These are phyloP conservation scores for Eidolon dupreanum DNA, from an alignment of 2,797 vertebrate genomes.

Conservation along the genomic window DNA sequence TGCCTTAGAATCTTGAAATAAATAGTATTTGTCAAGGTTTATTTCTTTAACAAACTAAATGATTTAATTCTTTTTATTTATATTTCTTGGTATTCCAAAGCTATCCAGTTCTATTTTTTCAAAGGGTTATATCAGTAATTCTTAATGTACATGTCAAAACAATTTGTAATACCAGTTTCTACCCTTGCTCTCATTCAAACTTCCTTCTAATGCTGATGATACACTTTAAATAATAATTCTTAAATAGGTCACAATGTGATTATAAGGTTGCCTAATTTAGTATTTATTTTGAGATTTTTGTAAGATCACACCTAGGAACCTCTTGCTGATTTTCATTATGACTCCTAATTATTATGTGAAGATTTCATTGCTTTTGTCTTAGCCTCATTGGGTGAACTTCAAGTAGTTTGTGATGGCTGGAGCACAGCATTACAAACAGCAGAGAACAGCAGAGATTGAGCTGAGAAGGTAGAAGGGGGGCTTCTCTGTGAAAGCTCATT, in stretches of 20 bases:
- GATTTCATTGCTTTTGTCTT: background rate
- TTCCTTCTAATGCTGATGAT: background rate
- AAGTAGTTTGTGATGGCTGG: background rate
- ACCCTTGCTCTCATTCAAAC: background rate
- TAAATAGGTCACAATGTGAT: background rate
- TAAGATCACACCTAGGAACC: background rate
- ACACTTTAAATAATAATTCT: background rate
- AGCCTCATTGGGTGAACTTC: background rate
- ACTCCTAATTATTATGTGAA: background rate
- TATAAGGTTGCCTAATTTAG: background rate
- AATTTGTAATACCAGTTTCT: background rate
- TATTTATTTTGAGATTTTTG: background rate
- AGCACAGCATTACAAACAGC: background rate
- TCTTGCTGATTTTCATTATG: background rate
- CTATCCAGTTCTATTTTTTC: background rate
- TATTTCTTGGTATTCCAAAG: conserved; percentile 5
- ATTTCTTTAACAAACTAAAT: background rate
- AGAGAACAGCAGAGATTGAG: background rate
- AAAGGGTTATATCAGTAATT: background rate
- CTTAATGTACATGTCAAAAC: background rate
- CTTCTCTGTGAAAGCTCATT: background rate
- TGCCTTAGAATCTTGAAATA: background rate
- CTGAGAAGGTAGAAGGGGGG: background rate
- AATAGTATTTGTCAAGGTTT: background rate
- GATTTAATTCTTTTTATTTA: background rate